phyloP scores from a whole-genome alignment of 2,888 invertebrate species.

The Labia minor region DNA sequence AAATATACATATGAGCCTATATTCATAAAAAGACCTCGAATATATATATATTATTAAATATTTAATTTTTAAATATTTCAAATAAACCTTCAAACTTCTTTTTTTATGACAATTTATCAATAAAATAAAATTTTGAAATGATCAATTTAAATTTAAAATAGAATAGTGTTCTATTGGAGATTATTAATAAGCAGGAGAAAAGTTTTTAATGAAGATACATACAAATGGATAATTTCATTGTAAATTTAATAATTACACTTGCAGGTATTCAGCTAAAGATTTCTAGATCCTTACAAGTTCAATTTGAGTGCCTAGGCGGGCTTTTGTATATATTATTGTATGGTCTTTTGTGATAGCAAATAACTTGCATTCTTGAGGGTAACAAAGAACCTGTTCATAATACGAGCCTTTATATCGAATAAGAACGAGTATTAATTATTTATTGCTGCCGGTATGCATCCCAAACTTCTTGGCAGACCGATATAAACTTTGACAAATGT shows the following conservation, averaged over 20 bases:
- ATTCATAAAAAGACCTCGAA: no score
- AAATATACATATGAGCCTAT: no score
- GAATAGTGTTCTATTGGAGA: no score
- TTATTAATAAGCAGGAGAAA: no score
- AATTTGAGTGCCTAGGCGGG: conserved; percentile 17
- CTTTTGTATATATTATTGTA: conserved; percentile 25
- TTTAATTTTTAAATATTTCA: no score
- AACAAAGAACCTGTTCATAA: conserved; percentile 22
- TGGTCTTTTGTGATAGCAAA: conserved; percentile 23
- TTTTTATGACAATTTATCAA: no score
- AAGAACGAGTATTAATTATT: conserved; percentile 22
- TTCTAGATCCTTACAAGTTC: conserved; percentile 23
- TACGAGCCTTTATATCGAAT: conserved; percentile 21
- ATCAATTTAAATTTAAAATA: no score
- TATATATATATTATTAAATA: no score
- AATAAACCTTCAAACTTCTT: no score
- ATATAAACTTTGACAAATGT: conserved; percentile 8
- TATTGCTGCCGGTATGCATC: conserved; percentile 16
- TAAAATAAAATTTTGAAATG: no score
- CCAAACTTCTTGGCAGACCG: conserved; percentile 16
- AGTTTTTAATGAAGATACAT: no score
- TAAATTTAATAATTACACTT: neutral
- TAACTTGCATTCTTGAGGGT: conserved; percentile 23
- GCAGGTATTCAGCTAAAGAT: neutral
- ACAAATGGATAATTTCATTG: no score